Evolutionary conservation across 2,113 vertebrate species (phyloP).

Genomic region (Carlito syrichta): DNA sequence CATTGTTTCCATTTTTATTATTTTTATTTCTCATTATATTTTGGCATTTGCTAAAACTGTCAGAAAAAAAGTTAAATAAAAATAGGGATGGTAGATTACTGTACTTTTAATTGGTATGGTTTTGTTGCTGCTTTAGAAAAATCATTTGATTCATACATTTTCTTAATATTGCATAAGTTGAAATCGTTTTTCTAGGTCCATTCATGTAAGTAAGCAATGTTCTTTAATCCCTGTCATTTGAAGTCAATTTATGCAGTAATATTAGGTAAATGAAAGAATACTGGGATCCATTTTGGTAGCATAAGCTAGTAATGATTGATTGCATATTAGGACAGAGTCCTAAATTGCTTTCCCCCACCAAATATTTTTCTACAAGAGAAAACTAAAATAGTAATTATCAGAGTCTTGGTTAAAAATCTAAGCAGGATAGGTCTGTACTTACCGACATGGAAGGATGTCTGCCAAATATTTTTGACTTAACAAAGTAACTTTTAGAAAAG

Average conservation of each 20-base stretch:
- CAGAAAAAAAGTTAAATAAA: neutral
- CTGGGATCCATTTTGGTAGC: neutral
- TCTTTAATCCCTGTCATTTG: neutral
- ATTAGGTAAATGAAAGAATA: neutral
- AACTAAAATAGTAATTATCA: neutral
- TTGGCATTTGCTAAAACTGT: slow-evolving; percentile 10
- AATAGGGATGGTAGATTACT: neutral
- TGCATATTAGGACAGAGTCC: neutral
- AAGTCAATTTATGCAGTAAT: neutral
- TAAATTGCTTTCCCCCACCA: neutral
- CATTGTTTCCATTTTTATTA: neutral
- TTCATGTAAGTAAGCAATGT: neutral
- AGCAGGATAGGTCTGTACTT: neutral
- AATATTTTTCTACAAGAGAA: neutral
- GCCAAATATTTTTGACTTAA: neutral
- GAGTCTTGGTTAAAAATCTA: neutral
- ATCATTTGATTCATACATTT: neutral
- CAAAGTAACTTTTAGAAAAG: neutral
- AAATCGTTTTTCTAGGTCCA: neutral
- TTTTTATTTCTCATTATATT: neutral
- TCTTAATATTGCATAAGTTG: neutral
- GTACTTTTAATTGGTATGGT: neutral
- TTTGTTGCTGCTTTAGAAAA: slow-evolving; percentile 20
- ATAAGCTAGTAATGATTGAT: neutral
- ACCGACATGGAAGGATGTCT: neutral